Percentiles rank a stretch among this genome's conserved stretches.
These are phyloP conservation scores for Mastomys coucha DNA, from an alignment of 2,113 vertebrate genomes.

Conservation along the genomic window DNA sequence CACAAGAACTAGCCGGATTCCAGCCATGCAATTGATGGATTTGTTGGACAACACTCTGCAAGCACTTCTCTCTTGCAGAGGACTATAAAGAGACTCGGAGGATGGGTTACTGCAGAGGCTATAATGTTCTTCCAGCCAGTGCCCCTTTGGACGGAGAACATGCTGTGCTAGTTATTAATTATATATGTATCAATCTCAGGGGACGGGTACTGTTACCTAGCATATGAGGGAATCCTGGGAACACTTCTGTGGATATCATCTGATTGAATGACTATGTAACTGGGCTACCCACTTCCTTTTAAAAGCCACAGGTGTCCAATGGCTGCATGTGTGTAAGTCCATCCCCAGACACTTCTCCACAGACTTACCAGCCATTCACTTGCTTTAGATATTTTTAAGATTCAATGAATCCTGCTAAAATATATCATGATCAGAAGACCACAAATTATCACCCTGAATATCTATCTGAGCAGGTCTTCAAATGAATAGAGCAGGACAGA, in stretches of 20 bases:
- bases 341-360: background rate
- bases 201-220: background rate
- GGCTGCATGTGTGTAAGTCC: conserved; percentile 23
- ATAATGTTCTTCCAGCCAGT: background rate
- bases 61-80: fast-evolving
- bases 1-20: background rate
- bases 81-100: background rate
- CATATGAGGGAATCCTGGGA: conserved; percentile 34
- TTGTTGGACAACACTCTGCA: background rate
- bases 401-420: background rate
- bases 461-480: background rate
- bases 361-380: background rate
- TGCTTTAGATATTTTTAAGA: background rate
- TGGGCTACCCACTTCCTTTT: conserved; percentile 7
- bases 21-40: background rate
- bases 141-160: background rate
- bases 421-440: background rate
- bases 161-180: conserved; percentile 8
- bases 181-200: conserved; percentile 50
- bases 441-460: background rate
- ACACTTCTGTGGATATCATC: background rate
- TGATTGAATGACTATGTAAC: conserved; percentile 35
- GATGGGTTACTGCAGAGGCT: background rate
- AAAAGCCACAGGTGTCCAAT: conserved; percentile 53
- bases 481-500: background rate